These are phyloP conservation scores for Archips crataeganus DNA, from an alignment of 2,888 invertebrate species.

Conservation along the genomic window DNA sequence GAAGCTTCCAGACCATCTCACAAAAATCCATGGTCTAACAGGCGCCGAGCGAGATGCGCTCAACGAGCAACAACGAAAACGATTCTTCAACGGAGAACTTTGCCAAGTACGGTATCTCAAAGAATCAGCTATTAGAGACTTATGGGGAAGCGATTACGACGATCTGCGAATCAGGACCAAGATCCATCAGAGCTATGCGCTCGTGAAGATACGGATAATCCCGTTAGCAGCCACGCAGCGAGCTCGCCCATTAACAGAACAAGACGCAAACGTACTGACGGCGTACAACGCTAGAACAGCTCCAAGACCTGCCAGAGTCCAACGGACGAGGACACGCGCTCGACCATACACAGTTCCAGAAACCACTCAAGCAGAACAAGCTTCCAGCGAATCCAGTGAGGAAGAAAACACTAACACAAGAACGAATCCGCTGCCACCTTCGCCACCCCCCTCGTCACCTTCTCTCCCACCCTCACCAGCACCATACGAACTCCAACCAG, in stretches of 20 bases:
- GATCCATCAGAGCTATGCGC: slow-evolving; percentile 81
- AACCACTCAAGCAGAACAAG: slow-evolving; percentile 64
- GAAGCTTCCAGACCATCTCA: slow-evolving; percentile 81
- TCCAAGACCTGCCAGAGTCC: slow-evolving; percentile 73
- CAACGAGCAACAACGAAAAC: slow-evolving; percentile 81
- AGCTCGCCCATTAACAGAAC: slow-evolving; percentile 78
- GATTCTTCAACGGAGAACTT: slow-evolving; percentile 84
- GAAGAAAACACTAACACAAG: slow-evolving; percentile 75
- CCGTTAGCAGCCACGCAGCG: slow-evolving; percentile 80
- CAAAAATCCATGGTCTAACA: slow-evolving; percentile 80
- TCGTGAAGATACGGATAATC: slow-evolving; percentile 82
- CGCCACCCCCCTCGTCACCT: slow-evolving; percentile 79
- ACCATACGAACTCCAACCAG: slow-evolving; percentile 78
- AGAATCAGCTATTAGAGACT: slow-evolving; percentile 82
- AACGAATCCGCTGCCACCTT: slow-evolving; percentile 71
- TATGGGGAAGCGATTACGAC: slow-evolving; percentile 82
- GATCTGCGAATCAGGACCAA: slow-evolving; percentile 79
- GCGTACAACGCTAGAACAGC: slow-evolving; percentile 83
- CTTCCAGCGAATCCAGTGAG: slow-evolving; percentile 81
- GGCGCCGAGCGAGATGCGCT: slow-evolving; percentile 80
- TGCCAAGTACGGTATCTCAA: slow-evolving; percentile 82
- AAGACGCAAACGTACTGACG: slow-evolving; percentile 82
- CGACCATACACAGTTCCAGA: slow-evolving; percentile 75
- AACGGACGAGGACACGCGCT: slow-evolving; percentile 62
- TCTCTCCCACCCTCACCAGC: slow-evolving; percentile 78